phyloP scores from a whole-genome alignment of 2,797 vertebrate genomes.

The Poecilia wingei region DNA sequence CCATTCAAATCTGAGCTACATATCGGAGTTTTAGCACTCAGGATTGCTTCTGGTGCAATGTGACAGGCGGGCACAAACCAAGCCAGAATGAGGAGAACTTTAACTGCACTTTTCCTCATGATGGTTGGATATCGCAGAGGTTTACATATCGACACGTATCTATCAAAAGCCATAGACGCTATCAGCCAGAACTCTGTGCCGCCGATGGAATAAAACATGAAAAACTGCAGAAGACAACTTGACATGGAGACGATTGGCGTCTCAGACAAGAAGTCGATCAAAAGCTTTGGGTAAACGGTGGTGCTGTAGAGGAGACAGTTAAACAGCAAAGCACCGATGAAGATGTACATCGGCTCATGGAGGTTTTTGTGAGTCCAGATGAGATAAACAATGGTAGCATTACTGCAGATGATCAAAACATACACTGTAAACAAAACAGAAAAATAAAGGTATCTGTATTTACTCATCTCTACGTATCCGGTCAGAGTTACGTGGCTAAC shows the following conservation, averaged over 20 bases:
- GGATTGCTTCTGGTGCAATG: background rate
- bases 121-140: constrained; percentile 48
- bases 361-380: constrained; percentile 48
- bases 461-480: constrained; percentile 43
- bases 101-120: constrained; percentile 34
- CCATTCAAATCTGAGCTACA: constrained; percentile 2
- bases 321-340: constrained; percentile 55
- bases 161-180: constrained; percentile 54
- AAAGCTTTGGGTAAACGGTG: constrained; percentile 46
- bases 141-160: constrained; percentile 59
- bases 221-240: constrained; percentile 44
- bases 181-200: constrained; percentile 43
- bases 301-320: constrained; percentile 55
- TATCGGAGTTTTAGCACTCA: background rate
- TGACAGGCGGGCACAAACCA: constrained; percentile 6
- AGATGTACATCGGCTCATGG: constrained; percentile 66
- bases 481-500: constrained; percentile 37
- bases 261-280: constrained; percentile 41
- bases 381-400: constrained; percentile 43
- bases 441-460: constrained; percentile 57
- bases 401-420: constrained; percentile 48
- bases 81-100: constrained; percentile 1
- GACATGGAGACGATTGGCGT: constrained; percentile 29
- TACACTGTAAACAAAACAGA: constrained; percentile 28
- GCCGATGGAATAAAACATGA: constrained; percentile 22